Percentiles rank a stretch among this genome's conserved stretches.
phyloP scores from a whole-genome alignment of 2,888 invertebrate genomes.

The Cancer borealis region DNA sequence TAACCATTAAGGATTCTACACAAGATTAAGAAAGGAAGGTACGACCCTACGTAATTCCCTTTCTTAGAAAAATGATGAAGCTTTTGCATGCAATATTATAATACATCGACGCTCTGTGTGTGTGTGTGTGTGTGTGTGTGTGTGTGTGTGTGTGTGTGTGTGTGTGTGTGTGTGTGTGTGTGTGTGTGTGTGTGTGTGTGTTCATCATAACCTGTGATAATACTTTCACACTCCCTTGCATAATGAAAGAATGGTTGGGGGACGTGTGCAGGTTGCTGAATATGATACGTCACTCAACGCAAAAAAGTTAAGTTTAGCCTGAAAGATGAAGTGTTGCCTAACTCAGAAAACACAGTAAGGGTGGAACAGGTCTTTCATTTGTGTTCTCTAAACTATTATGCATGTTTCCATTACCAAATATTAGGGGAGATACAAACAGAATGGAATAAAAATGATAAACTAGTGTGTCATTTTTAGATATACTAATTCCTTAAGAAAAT shows the following conservation, averaged over 20 bases:
- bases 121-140: slow-evolving; percentile 21
- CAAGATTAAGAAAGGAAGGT: not conserved
- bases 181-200: slow-evolving; percentile 23
- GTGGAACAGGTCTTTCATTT: not conserved
- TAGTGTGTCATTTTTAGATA: not conserved
- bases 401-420: not conserved
- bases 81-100: not conserved
- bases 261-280: not conserved
- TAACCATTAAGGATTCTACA: not conserved
- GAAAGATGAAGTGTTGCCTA: too few relatives aligned
- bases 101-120: not conserved
- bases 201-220: not conserved
- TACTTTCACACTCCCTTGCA: not conserved
- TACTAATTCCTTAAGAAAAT: not conserved
- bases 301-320: not conserved
- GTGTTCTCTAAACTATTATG: not conserved
- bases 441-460: not conserved
- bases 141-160: slow-evolving; percentile 23
- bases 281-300: not conserved
- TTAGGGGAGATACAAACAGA: too few relatives aligned
- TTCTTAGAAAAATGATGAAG: not conserved
- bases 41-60: not conserved
- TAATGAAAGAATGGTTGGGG: not conserved
- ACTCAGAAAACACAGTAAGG: too few relatives aligned
- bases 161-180: slow-evolving; percentile 32